phyloP scores from a whole-genome alignment of 2,888 invertebrate species.

The Xanthia icteritia region DNA sequence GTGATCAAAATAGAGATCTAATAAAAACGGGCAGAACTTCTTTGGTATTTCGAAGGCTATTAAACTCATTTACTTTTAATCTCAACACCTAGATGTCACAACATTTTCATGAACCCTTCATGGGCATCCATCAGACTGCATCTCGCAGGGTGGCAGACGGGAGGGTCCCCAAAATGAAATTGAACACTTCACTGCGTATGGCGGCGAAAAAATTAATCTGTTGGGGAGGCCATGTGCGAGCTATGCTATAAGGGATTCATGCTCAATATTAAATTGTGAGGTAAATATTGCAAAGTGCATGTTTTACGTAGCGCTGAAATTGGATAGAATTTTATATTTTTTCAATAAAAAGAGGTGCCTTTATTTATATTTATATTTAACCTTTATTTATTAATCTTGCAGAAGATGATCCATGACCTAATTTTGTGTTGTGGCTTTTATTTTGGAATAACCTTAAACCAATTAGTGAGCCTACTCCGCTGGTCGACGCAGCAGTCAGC shows the following conservation, averaged over 20 bases:
- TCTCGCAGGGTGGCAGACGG: constrained; percentile 27
- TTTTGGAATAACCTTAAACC: neutral
- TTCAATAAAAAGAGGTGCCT: neutral
- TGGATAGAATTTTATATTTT: neutral
- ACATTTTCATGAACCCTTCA: constrained; percentile 20
- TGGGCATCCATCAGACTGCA: constrained; percentile 14
- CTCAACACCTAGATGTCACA: constrained; percentile 7
- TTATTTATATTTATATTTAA: too few species aligned
- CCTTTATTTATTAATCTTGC: neutral
- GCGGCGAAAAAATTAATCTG: constrained; percentile 43
- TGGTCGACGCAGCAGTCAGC: neutral
- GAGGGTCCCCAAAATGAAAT: constrained; percentile 25
- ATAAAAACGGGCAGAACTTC: neutral
- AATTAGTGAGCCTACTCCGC: neutral
- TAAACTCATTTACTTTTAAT: neutral
- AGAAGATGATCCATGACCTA: neutral
- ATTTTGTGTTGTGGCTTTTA: neutral
- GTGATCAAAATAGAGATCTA: neutral
- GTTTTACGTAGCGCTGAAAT: constrained; percentile 5
- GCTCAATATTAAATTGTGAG: constrained; percentile 38
- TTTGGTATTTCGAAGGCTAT: neutral
- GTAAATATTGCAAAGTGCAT: constrained; percentile 28
- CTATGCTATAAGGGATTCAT: neutral
- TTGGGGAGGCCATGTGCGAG: constrained; percentile 27
- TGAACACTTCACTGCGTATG: constrained; percentile 41